Evolutionary conservation across 2,113 vertebrate genomes (phyloP), one percentile per base, ranked within the genome.

Genomic region (Thymallus thymallus): DNA sequence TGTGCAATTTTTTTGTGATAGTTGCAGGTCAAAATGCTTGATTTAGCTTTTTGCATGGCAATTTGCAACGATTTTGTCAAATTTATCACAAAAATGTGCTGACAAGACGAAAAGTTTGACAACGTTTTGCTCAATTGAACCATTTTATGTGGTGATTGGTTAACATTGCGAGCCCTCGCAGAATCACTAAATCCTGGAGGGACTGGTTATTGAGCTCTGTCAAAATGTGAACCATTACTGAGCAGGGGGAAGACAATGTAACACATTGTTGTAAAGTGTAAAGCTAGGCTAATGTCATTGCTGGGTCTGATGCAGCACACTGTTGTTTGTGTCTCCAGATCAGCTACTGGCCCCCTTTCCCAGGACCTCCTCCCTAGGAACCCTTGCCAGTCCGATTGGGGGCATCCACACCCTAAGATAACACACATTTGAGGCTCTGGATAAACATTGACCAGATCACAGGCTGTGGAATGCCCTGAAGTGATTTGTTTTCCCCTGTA

Each of bases 321-420:
- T 55, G 23, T 75, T 82, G 76, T 76, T 83, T 79, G 24, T 65
- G 81, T 81, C 69, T 13, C 68, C 73, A 80, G 83, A 85, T 84
- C 88, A 89, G 77, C 69, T 79, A 86, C 73, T 81, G 74, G 78
- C 87, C 84, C 87, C 78, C 83, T 81, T 79, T 86, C 88, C 83
- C 86, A 91, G 84, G 80, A 90, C 9, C 35, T 41, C 80, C 87
- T 51, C 16, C 48, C 16, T 81, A 77, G 78, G 14, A 51, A 79
- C 82, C 86, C 79, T 87, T 9, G 1, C 55, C 35, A 82, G 79
- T 78, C 68, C 76, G 76, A 82, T 85, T 71, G 65, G 81, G 72
- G 78, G 79, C 61, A 72, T 78, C 76, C 81, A 85, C 88, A 81
- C 82, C 87, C 86, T 80, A 75, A 83, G 87, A 90, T 90, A 90